Evolutionary conservation across 1,140 invertebrate genomes (phyloP), one percentile per base, ranked within the genome.

Genomic region (Drosophila prosaltans): DNA sequence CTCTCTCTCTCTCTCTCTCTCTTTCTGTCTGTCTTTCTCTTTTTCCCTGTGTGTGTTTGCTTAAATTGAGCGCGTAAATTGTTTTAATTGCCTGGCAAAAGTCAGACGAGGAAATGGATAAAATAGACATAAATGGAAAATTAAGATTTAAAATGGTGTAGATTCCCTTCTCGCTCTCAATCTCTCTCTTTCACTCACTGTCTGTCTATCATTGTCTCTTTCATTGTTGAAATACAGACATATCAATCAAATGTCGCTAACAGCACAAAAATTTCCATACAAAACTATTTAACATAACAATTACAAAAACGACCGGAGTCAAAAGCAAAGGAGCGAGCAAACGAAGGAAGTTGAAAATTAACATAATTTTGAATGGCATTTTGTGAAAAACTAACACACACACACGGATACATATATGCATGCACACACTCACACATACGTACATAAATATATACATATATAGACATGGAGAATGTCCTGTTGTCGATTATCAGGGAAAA

Each of bases 261-360:
- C 74, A 78, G 65, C 74, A 76, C 66, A 16, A 69, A 78, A 86
- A 83, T 88, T 88, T 89, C 69, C 84, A 89, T 89, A 72, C 55
- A 69, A 81, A 89, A 89, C 84, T 89, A 89, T 89, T 89, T 89
- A 89, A 80, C 78, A 75, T 81, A 89, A 84, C 85, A 83, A 86
- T 86, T 86, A 83, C 80, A 80, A 66, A 43, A 26, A 45, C 16
- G 41, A 30, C 32, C 16, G 16, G 28, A 3, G 28, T 8, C n/a
- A 8, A n/a, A 36, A 30, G 26, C 24, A 30, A 9, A 30, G 7
- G 8, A 66, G 57, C 4, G 48, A 63, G 65, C 40, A 36, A 48
- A 48, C 45, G 24, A 16, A 24, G 32, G 36, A 39, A 39, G 57
- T 39, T 40, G 36, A 11, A 30, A 75, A 81, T 89, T 89, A 89